These are phyloP conservation scores for Papilio machaon DNA, from an alignment of 1,140 invertebrate genomes.

Conservation along the genomic window DNA sequence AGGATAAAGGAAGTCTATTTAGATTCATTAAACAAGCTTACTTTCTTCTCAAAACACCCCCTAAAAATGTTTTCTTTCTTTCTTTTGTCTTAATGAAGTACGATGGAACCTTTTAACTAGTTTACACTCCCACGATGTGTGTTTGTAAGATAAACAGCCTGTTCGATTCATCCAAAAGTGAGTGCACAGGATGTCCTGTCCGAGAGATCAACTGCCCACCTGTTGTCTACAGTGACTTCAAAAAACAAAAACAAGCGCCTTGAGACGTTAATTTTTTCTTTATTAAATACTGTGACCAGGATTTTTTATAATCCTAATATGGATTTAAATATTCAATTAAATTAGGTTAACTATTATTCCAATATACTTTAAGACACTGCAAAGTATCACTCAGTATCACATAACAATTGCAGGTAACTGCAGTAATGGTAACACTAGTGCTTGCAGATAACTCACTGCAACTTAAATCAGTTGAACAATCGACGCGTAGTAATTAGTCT, in stretches of 20 bases:
- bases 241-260: constrained; percentile 7
- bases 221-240: not conserved
- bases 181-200: constrained; percentile 17
- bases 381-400: not conserved
- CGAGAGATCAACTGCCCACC: not conserved
- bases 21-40: not conserved
- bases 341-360: no score
- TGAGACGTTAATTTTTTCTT: not conserved
- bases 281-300: not conserved
- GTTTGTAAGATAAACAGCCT: constrained; percentile 10
- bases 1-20: not conserved
- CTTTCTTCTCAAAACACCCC: not conserved
- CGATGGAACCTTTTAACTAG: not conserved
- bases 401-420: not conserved
- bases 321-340: no score
- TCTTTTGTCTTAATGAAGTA: not conserved
- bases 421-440: not conserved
- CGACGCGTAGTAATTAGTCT: not conserved
- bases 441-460: not conserved
- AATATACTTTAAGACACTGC: no score
- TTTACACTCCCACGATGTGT: constrained; percentile 7
- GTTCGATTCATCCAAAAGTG: not conserved
- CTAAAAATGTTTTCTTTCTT: not conserved
- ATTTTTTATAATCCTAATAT: no score
- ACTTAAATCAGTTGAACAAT: not conserved